These are phyloP conservation scores for Premnoplex brunnescens DNA, from an alignment of 2,797 vertebrate genomes.

Conservation along the genomic window DNA sequence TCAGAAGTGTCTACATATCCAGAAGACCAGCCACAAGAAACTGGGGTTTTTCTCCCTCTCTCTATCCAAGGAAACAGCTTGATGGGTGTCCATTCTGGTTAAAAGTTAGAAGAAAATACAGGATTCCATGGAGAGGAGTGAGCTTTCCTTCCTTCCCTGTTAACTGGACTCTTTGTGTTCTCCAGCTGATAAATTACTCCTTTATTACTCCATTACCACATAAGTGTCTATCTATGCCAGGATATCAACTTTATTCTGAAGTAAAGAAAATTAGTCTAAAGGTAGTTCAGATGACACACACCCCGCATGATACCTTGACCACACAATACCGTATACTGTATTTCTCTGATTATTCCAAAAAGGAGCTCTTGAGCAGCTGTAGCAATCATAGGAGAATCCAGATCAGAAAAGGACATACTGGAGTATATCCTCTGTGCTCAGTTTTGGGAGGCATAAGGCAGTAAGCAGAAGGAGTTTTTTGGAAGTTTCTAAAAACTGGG, in stretches of 20 bases:
- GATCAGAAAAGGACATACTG: not conserved
- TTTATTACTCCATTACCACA: not conserved
- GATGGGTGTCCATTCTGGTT: not conserved
- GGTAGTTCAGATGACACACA: not conserved
- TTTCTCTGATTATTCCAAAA: not conserved
- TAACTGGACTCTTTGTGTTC: not conserved
- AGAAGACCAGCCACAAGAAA: not conserved
- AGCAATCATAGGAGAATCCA: not conserved
- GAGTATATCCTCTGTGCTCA: not conserved
- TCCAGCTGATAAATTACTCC: not conserved
- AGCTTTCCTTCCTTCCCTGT: not conserved
- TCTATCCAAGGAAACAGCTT: not conserved
- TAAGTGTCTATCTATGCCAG: not conserved
- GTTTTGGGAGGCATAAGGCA: not conserved
- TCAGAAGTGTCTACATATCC: not conserved
- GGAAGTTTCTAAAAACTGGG: not conserved
- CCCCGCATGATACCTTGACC: not conserved
- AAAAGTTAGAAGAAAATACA: not conserved
- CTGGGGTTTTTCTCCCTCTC: rapidly evolving
- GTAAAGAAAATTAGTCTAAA: not conserved
- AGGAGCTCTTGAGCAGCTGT: not conserved
- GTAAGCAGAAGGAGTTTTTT: not conserved
- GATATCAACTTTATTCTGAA: not conserved
- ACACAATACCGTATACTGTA: not conserved
- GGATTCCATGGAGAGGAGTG: not conserved